Percentiles rank a stretch among this genome's conserved stretches.
Evolutionary conservation across 2,888 invertebrate species (phyloP).

Genomic region (Anoplius nigerrimus): DNA sequence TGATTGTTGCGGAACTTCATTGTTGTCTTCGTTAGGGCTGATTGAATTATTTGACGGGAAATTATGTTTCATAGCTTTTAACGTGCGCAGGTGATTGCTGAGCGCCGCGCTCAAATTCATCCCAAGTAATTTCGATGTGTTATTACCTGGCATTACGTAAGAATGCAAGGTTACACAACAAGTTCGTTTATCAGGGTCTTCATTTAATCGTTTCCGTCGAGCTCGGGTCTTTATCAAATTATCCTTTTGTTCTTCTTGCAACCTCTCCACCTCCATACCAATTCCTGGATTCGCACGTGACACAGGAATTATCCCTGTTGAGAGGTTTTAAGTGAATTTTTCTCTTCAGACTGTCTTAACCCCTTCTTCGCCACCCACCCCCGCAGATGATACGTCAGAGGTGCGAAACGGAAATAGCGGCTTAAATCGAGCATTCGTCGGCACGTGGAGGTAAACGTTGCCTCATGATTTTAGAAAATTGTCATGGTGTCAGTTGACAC

Average conservation of each 20-base stretch:
- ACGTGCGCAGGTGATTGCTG: not conserved
- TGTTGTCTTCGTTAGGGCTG: no score
- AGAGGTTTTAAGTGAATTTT: not conserved
- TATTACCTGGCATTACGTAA: constrained; percentile 45
- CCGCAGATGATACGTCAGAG: no score
- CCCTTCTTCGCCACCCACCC: no score
- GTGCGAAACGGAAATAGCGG: no score
- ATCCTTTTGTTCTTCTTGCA: constrained; percentile 49
- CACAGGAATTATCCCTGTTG: constrained; percentile 5
- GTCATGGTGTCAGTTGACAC: constrained; percentile 18
- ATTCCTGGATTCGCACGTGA: constrained; percentile 12
- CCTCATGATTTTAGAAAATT: constrained; percentile 14
- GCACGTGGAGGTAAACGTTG: no score
- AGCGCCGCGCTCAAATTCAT: constrained; percentile 7
- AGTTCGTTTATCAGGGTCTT: constrained; percentile 61
- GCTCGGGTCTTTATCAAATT: constrained; percentile 63
- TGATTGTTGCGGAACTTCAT: no score
- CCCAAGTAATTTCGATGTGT: constrained; percentile 27
- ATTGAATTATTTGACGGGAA: no score
- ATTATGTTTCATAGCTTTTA: no score
- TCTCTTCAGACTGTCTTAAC: not conserved
- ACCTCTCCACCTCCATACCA: constrained; percentile 27
- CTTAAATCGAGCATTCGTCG: no score
- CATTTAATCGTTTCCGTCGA: constrained; percentile 65
- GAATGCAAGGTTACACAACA: constrained; percentile 61